Percentiles rank a stretch among this genome's conserved stretches.
phyloP scores from a whole-genome alignment of 2,113 vertebrate species.

The Eptatretus burgeri region DNA sequence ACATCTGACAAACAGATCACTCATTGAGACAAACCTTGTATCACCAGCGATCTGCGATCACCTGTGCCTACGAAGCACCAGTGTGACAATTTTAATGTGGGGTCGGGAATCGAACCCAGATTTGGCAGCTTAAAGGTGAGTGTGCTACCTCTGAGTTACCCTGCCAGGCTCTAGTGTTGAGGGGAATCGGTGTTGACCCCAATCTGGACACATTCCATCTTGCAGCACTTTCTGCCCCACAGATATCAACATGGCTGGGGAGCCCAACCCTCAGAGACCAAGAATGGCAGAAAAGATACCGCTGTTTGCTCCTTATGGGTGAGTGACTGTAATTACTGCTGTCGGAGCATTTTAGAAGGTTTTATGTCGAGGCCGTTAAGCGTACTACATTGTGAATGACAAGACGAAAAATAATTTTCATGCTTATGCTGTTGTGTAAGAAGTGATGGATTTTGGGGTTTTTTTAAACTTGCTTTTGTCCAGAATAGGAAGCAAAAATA shows the following conservation, averaged over 20 bases:
- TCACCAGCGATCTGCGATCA: too few species aligned
- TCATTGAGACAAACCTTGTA: too few species aligned
- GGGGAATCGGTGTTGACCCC: too few species aligned
- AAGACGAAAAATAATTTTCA: not conserved
- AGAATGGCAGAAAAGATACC: slow-evolving; percentile 48
- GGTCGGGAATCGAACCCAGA: too few species aligned
- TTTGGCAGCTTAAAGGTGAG: too few species aligned
- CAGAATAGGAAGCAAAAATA: too few species aligned
- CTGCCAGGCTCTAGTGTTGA: too few species aligned
- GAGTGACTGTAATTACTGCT: slow-evolving; percentile 7
- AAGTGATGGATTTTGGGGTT: not conserved
- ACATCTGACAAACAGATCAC: too few species aligned
- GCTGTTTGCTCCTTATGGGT: slow-evolving; percentile 53
- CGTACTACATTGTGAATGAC: not conserved
- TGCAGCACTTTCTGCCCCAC: slow-evolving; percentile 8
- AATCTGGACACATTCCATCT: slow-evolving; percentile 1
- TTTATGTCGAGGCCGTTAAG: not conserved
- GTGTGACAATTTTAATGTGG: too few species aligned
- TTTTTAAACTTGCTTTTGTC: not conserved
- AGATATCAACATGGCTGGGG: slow-evolving; percentile 93
- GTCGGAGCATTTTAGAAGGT: not conserved
- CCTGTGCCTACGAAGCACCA: too few species aligned
- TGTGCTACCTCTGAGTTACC: too few species aligned
- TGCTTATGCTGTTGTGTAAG: not conserved
- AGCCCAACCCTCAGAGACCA: slow-evolving; percentile 48